Base-by-base conservation (phyloP, 1,140 invertebrate genomes). In the Anoplophora glabripennis region DNA sequence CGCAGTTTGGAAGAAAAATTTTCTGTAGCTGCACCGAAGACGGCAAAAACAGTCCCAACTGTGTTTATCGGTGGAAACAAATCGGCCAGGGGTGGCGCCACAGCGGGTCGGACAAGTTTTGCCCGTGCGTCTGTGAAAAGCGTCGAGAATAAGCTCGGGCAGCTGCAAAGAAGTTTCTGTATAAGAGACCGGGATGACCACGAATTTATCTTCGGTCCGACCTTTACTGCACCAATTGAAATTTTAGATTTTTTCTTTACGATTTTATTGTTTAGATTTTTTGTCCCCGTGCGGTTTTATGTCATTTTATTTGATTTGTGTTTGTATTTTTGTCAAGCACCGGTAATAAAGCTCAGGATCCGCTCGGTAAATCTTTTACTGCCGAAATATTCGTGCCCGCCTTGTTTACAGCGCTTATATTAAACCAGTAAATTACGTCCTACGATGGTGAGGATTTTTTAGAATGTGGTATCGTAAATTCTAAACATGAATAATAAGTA, bases 61-160 rank as follows among this genome's bases (percentile, higher is more conserved):
- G 56, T 66, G 58, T 68, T 68, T 68, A 66, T 61, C 64, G 58
- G 58, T 55, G 56, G 64, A 66, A 66, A 66, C 64, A 66, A 68
- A 68, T 68, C 61, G 64, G 44, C 34, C 36, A 64, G 64, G 64
- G 67, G 64, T 64, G 59, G 47, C 40, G 54, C 57, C 59, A 57
- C 46, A 57, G 59, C 34, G 17, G 47, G 33, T 45, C 61, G 61
- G 52, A 12, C 37, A 44, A 58, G 18, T 66, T 40, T 59, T 21
- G 9, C 21, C 35, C 41, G 28, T n/a, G 41, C 38, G 53, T 65
- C 44, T 59, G 56, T 61, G 59, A 33, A 65, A 65, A 36, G 41
- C 37, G n/a, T 7, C 35, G 45, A 59, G 28, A 33, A 56, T 28
- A 53, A 28, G 28, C 38, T 34, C 51, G 49, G 33, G 17, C 33